Conservation (phyloP, 2,797 vertebrate species). For the Sciaenops ocellatus region DNA sequence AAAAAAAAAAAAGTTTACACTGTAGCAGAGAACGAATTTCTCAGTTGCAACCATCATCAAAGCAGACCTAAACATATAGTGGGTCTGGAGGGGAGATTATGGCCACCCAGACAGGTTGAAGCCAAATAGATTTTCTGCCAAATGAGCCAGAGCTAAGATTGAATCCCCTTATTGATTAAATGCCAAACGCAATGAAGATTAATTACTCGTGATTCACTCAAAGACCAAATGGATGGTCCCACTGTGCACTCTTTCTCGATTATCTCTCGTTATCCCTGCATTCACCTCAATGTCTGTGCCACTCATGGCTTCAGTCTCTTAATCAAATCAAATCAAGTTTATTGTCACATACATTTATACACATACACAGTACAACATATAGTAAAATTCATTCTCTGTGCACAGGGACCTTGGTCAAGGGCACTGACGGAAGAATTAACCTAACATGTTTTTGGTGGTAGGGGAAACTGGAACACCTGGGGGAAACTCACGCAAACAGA, state of each 20-base stretch:
- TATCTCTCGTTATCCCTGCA: slow-evolving; percentile 75
- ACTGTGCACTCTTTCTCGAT: slow-evolving; percentile 70
- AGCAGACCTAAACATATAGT: slow-evolving; percentile 50
- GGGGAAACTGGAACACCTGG: too few species aligned
- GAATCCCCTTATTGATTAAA: slow-evolving; percentile 81
- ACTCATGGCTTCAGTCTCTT: slow-evolving; percentile 56
- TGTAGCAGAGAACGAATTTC: neutral
- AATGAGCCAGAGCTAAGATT: slow-evolving; percentile 76
- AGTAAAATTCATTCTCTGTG: too few species aligned
- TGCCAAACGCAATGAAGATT: slow-evolving; percentile 82
- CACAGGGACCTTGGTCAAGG: too few species aligned
- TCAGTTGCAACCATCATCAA: slow-evolving; percentile 20
- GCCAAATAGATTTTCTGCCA: slow-evolving; percentile 81
- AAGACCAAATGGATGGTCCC: slow-evolving; percentile 69
- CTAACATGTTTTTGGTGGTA: too few species aligned
- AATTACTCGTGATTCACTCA: slow-evolving; percentile 80
- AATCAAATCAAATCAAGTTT: neutral
- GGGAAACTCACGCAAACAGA: too few species aligned
- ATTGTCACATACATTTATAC: too few species aligned
- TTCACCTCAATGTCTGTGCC: slow-evolving; percentile 56
- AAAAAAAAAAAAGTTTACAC: slow-evolving; percentile 1
- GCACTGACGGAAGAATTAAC: too few species aligned
- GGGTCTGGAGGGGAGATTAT: slow-evolving; percentile 60
- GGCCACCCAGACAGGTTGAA: slow-evolving; percentile 69
- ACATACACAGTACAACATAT: too few species aligned